Evolutionary conservation across 2,888 invertebrate species (phyloP).

Genomic region (Epinotia bilunana): DNA sequence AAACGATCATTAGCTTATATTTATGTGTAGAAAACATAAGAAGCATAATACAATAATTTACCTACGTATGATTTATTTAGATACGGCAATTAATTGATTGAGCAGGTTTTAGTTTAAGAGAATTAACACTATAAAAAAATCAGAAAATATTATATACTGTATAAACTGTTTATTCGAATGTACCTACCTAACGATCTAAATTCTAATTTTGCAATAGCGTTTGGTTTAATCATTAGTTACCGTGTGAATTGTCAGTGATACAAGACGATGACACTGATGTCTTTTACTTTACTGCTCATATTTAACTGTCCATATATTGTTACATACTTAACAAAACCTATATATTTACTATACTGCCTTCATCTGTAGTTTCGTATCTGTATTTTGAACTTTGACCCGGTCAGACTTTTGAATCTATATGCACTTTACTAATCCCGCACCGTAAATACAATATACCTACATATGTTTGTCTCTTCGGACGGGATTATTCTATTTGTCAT

Average conservation of each 20-base stretch:
- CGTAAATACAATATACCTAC: slow-evolving; percentile 7
- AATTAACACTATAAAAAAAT: not conserved
- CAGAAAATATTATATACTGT: no score
- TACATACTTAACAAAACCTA: not conserved
- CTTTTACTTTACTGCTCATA: slow-evolving; percentile 4
- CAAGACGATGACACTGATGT: not conserved
- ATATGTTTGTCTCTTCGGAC: not conserved
- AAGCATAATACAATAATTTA: not conserved
- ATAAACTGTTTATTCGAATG: no score
- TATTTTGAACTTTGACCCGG: slow-evolving; percentile 23
- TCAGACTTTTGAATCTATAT: slow-evolving; percentile 24
- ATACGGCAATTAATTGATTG: slow-evolving; percentile 5
- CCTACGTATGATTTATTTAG: not conserved
- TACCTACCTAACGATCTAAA: no score
- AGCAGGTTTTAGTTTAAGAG: slow-evolving; percentile 1
- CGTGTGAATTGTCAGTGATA: not conserved
- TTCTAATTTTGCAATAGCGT: no score
- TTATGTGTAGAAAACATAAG: slow-evolving; percentile 6
- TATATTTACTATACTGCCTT: not conserved
- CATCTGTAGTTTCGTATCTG: not conserved
- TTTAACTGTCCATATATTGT: no score
- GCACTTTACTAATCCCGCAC: slow-evolving; percentile 39
- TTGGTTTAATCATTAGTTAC: not conserved
- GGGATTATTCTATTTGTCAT: slow-evolving; percentile 21
- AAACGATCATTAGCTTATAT: not conserved